Evolutionary conservation across 1,140 invertebrate species (phyloP), one percentile per base, ranked within the genome.

Genomic region (Drosophila pandora): DNA sequence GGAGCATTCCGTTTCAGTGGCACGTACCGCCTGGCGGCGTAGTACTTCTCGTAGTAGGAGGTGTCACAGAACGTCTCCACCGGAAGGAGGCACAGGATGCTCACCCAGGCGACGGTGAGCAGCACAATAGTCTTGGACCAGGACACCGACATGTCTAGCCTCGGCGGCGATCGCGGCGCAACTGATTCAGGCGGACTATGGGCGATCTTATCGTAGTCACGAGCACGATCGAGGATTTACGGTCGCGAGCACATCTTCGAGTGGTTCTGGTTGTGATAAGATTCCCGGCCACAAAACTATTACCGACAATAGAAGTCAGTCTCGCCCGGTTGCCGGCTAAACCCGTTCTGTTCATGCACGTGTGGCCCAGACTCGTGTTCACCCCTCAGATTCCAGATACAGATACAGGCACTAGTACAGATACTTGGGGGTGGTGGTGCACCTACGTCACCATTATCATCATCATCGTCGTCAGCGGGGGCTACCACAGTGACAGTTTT

Each of bases 41-140:
- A 91, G 28, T 90, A 91, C 47, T 91, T 91, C 47, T 91, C 90
- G 54, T 91, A 91, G 55, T 91, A 91, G n/a, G 89, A 90, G 5
- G 85, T 81, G 50, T 91, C 90, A 25, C 90, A 91, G 13, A 79
- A 76, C 3, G 79, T 87, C 39, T 79, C 76, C 60, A 79, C 71
- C 2, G 89, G 89, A 34, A 90, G 50, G 17, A 76, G 74, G 55
- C 76, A 81, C 34, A 90, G 59, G n/a, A 80, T 55, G 41, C 76
- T 76, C 49, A 90, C 48, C 59, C 79, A 73, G 60, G 65, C 71
- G 52, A 77, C 49, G 32, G 64, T 68, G 23, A 81, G 43, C 9
- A 62, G 64, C 47, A 64, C 61, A 17, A 88, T 53, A n/a, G 55
- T 47, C 49, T 69, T 82, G 9, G 45, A 61, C 74, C 62, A 55